Conservation (phyloP, 1,140 invertebrate genomes). For the Drosophila dunni region DNA sequence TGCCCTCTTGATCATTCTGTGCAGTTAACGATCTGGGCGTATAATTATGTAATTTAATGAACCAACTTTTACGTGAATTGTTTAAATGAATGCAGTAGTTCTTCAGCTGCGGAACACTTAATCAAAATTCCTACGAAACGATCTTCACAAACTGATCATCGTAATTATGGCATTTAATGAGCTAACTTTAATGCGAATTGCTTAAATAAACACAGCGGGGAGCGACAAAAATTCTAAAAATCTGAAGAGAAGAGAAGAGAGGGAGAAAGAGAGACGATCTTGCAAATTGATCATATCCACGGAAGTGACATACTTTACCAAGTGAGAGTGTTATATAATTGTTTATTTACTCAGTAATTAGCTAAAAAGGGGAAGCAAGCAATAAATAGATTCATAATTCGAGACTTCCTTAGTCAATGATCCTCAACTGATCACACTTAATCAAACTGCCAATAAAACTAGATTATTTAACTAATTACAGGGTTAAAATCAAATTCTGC, state of each 20-base stretch:
- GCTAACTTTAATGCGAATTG: conserved; percentile 37
- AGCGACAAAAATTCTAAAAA: neutral
- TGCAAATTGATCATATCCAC: conserved; percentile 1
- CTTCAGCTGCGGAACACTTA: neutral
- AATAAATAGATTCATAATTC: neutral
- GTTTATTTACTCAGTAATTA: neutral
- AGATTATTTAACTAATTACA: neutral
- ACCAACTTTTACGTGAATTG: conserved; percentile 46
- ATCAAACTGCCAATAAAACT: neutral
- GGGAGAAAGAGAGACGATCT: neutral
- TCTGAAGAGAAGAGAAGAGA: neutral
- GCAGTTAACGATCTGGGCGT: conserved; percentile 22
- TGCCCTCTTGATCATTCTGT: conserved; percentile 45
- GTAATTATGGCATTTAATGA: conserved; percentile 56
- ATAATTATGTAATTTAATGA: conserved; percentile 62
- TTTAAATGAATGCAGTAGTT: conserved; percentile 13
- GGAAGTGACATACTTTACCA: neutral
- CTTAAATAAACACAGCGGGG: conserved; percentile 6
- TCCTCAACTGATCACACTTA: neutral
- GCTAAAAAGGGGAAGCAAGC: neutral
- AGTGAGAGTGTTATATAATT: too few relatives aligned
- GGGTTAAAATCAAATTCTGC: neutral
- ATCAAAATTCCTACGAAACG: conserved; percentile 7
- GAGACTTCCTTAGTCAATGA: neutral
- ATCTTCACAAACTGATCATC: conserved; percentile 20